A percentile compares a stretch with the other conserved stretches of the same genome.
Conservation (phyloP, 2,888 invertebrate genomes). For the Drosophila lutescens region DNA sequence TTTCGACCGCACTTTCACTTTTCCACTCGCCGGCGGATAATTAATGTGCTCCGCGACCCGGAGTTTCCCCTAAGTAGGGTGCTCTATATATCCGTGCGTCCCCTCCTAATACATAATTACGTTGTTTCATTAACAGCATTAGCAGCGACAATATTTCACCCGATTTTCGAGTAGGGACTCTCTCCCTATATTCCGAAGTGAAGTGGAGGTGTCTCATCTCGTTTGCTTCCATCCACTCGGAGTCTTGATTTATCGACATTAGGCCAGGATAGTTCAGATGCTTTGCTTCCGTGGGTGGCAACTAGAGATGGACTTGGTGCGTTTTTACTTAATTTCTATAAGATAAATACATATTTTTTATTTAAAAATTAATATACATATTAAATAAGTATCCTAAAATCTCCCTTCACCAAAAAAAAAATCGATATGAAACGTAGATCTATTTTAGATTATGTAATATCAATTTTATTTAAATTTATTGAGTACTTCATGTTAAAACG, state of each 20-base stretch:
- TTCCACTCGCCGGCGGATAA: constrained; percentile 61
- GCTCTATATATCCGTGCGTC: constrained; percentile 43
- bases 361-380: too few species aligned
- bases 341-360: neutral
- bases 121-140: constrained; percentile 83
- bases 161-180: constrained; percentile 30
- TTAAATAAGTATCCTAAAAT: too few species aligned
- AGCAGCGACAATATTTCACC: constrained; percentile 80
- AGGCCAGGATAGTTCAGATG: constrained; percentile 67
- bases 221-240: constrained; percentile 12
- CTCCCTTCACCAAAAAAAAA: too few species aligned
- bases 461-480: too few species aligned
- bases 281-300: constrained; percentile 74
- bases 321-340: neutral
- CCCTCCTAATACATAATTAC: constrained; percentile 79
- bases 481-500: too few species aligned
- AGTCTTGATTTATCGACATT: constrained; percentile 79
- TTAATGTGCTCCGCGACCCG: constrained; percentile 76
- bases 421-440: too few species aligned
- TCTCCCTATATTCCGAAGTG: constrained; percentile 21
- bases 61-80: constrained; percentile 68
- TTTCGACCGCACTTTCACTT: constrained; percentile 49
- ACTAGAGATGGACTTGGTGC: constrained; percentile 52
- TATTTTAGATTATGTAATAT: too few species aligned
- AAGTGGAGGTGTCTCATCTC: constrained; percentile 59